Conservation (phyloP, 2,888 invertebrate genomes). For the Diabrotica balteata region DNA sequence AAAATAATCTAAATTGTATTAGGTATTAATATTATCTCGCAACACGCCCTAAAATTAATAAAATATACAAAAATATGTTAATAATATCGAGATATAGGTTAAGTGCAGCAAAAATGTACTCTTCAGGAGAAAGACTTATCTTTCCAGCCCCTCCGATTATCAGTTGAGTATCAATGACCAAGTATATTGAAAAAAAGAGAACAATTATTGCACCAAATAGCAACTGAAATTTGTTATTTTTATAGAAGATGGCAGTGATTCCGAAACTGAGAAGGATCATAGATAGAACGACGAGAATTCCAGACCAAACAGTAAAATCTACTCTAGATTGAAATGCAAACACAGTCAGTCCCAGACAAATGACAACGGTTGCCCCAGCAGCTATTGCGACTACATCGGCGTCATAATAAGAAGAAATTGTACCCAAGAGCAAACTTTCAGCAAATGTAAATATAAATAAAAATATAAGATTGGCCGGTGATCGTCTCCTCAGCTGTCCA, state of each 20-base stretch:
- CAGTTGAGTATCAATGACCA: not conserved
- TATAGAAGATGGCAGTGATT: not conserved
- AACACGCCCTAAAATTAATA: no score
- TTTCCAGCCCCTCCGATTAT: not conserved
- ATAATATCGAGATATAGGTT: no score
- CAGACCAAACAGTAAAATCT: not conserved
- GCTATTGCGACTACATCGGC: not conserved
- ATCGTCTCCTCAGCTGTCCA: not conserved
- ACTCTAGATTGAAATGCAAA: not conserved
- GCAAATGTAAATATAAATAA: not conserved
- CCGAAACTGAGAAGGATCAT: not conserved
- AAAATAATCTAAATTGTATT: no score
- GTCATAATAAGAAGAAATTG: not conserved
- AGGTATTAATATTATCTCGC: no score
- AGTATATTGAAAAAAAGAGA: not conserved
- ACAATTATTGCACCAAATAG: not conserved
- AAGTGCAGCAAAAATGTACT: conserved; percentile 53
- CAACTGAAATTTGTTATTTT: not conserved
- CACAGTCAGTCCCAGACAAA: not conserved
- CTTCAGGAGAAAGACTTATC: not conserved
- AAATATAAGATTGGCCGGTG: not conserved
- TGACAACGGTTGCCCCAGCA: not conserved
- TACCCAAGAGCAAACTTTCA: not conserved
- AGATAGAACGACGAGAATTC: not conserved
- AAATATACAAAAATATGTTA: no score